Evolutionary conservation across 2,888 invertebrate species (phyloP), one percentile per base, ranked within the genome.

Genomic region (Emmelina monodactyla): DNA sequence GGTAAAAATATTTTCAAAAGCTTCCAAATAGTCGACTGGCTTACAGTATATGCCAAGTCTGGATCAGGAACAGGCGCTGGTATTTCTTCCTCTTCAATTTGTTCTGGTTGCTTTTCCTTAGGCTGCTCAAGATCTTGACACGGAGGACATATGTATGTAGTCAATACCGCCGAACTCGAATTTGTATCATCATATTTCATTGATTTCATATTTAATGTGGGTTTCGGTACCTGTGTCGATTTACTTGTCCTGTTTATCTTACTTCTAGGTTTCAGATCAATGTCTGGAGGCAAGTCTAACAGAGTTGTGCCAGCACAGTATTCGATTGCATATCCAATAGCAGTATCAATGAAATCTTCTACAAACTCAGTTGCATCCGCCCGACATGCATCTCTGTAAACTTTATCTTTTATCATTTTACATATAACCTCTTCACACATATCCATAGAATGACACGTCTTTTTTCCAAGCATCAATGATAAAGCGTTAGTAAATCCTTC

Each of bases 401-500:
- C 51, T 43, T 76, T 78, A 1, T 55, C 45, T 50, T 63, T 59
- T 22, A 79, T 62, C 22, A 75, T 47, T 42, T 69, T 62, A 44
- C 64, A 58, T 3, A 81, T 62, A 13, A 83, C 75, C 38, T 64
- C 66, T 42, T 80, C 62, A 22, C 86, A 86, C 6, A 79, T 67
- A 1, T 66, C 54, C 12, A 56, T 43, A 28, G 71, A 58, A 46
- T 59, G 71, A 53, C 86, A 85, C 3, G 81, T 66, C 35, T 62
- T 62, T 49, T 75, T 81, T 1, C 86, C 86, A 7, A 83, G 49
- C 12, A 81, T 75, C 44, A 87, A 62, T 13, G 82, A 73, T 13
- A 87, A 46, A 1, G 85, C 86, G 42, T 80, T 82, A 0, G 65
- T 79, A 34, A 87, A 78, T 1, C 87, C 87, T 45, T 71, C 59